phyloP scores from a whole-genome alignment of 2,113 vertebrate genomes.

The Dasyurus viverrinus region DNA sequence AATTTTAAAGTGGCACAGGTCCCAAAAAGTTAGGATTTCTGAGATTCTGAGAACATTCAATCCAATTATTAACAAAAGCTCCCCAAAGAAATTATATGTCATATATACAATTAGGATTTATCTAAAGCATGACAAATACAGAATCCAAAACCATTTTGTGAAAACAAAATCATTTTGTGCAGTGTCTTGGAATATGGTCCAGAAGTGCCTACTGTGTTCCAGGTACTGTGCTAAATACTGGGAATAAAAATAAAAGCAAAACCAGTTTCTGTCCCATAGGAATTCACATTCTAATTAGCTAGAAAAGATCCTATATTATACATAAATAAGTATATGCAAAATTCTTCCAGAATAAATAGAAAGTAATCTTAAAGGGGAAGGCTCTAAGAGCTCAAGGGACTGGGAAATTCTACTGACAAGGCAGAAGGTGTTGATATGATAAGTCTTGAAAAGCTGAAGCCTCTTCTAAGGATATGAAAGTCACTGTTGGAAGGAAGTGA shows the following conservation, averaged over 20 bases:
- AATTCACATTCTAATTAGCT: background rate
- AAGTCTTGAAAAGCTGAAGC: background rate
- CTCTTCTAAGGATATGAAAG: background rate
- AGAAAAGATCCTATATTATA: background rate
- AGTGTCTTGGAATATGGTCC: background rate
- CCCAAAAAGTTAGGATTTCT: background rate
- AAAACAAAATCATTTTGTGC: background rate
- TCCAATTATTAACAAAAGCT: background rate
- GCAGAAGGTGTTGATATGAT: background rate
- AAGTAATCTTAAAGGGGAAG: background rate
- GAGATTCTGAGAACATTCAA: background rate
- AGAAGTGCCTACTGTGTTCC: background rate
- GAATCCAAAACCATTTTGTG: background rate
- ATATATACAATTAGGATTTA: background rate
- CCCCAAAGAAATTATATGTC: background rate
- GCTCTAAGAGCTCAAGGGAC: background rate
- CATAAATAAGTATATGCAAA: background rate
- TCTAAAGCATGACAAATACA: background rate
- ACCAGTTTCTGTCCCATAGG: background rate
- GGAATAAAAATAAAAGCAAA: background rate
- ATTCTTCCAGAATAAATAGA: background rate
- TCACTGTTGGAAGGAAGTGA: background rate
- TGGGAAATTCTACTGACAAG: background rate
- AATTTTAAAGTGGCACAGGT: background rate
- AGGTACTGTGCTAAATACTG: background rate